Base-by-base conservation (phyloP, 37 sponge, comb jelly and placozoan species). In the Hormiphora californensis region DNA sequence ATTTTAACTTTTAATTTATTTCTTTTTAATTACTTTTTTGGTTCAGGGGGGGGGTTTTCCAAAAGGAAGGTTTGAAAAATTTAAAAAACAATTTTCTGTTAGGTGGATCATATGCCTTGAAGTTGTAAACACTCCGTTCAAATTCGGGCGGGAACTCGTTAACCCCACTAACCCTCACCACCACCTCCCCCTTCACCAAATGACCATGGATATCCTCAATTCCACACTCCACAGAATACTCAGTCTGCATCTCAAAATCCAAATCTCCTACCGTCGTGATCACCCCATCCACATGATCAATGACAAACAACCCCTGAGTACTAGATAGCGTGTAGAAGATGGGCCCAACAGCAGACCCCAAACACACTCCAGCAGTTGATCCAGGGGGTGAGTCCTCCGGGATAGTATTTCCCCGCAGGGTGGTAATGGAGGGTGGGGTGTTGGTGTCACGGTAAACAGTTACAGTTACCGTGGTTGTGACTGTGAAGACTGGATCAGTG, bases 81-180 rank as follows among this genome's bases (percentile, higher is more conserved):
- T n/a, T n/a, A n/a, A n/a, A n/a, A n/a, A n/a, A n/a, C n/a, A n/a
- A n/a, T n/a, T n/a, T n/a, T n/a, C n/a, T n/a, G n/a, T n/a, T n/a
- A n/a, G n/a, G n/a, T n/a, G 3, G 37, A 31, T 65, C 67, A 28
- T 4, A 65, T 33, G 67, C 37, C 3, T 27, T 28, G 37, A 65
- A 65, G 37, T 17, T 36, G 67, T 19, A 65, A 28, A 65, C 28
- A 33, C 38, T 11, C 37, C 28, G 32, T 1, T 21, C 28, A 34
- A 65, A 65, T 17, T 65, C 67, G 37, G 67, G 67, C 1, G 33
- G 11, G 37, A 33, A 65, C 67, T 65, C 67, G 35, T 65, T 65
- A 17, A 34, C 37, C 32, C 67, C 67, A 11, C 9, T 17, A 1
- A 65, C 67, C 4, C 9, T 27, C 33, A 65, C 67, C 7, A 17